Conservation (phyloP, 2,797 vertebrate genomes). For the Malacoctenus gilli region DNA sequence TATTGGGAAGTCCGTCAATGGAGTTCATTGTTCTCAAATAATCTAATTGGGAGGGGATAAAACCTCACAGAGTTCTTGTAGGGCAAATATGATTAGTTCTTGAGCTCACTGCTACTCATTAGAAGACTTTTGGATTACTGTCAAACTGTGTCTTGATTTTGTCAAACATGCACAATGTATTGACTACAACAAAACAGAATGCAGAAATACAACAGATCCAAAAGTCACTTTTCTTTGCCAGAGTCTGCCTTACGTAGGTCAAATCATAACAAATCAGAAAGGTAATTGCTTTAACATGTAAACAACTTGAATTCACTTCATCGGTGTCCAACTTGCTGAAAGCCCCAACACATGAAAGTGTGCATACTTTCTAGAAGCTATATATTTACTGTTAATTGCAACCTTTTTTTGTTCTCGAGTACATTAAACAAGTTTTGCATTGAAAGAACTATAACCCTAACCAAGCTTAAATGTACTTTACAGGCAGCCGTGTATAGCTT, state of each 20-base stretch:
- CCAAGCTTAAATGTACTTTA: too few species aligned
- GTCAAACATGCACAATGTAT: slow-evolving; percentile 18
- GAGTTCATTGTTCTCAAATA: slow-evolving; percentile 30
- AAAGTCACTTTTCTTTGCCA: neutral
- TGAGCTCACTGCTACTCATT: slow-evolving; percentile 11
- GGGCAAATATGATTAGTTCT: slow-evolving; percentile 24
- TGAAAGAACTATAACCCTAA: too few species aligned
- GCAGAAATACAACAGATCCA: neutral
- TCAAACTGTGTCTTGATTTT: slow-evolving; percentile 12
- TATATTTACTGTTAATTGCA: too few species aligned
- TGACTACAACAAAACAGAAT: neutral
- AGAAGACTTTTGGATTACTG: slow-evolving; percentile 33
- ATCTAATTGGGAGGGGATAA: slow-evolving; percentile 17
- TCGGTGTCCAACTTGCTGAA: too few species aligned
- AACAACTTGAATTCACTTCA: too few species aligned
- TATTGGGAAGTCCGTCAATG: slow-evolving; percentile 16
- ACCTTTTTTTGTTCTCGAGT: too few species aligned
- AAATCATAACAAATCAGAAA: too few species aligned
- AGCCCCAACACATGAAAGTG: too few species aligned
- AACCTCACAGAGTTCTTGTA: slow-evolving; percentile 18
- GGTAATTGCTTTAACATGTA: too few species aligned
- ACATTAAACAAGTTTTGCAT: too few species aligned
- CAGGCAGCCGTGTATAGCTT: too few species aligned
- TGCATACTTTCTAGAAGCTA: too few species aligned
- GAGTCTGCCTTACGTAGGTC: neutral